Base-by-base conservation (phyloP, 2,797 vertebrate species). In the Sebastes oblongus region DNA sequence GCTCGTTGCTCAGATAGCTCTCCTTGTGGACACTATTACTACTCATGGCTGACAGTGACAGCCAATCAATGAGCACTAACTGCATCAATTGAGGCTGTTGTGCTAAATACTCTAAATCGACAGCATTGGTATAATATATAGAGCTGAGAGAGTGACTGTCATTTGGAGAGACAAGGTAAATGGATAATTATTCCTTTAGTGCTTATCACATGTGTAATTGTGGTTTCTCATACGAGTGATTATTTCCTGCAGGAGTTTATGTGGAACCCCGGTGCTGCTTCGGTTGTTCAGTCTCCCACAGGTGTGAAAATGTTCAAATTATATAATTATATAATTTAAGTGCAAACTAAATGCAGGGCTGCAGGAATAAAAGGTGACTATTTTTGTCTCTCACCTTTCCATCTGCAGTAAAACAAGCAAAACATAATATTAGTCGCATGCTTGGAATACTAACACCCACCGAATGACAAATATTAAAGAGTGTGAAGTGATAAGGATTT, bases 11-110 rank as follows among this genome's bases (percentile, higher is more conserved):
- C 46, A 52, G 36, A 61, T 13, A 13, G 32, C 73, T 61, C 34
- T 61, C 10, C 46, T 61, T 58, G 65, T 30, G 61, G 39, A 9
- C 61, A 24, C 56, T 18, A 72, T 83, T 78, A 70, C 54, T 13
- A 12, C 30, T 34, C 42, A 6, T 22, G 24, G 50, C 70, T 66
- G 66, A 83, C 67, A 34, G 59, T 66, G 83, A 85, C 70, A 82
- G 71, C 42, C 78, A 77, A 85, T 91, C 83, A 77, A 80, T 77
- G 67, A 64, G 29, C 12, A 0, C 77, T 86, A 90, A 88, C 79
- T 72, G 64, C 77, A 64, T 80, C 61, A 69, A 32, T 66, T 27
- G 25, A 77, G 32, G 29, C 79, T 18, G 66, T 55, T 82, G 68
- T 39, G 5, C 80, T 85, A 86, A 87, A 76, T 72, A 54, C 59